phyloP scores from a whole-genome alignment of 2,113 vertebrate genomes.

The Engraulis encrasicolus region DNA sequence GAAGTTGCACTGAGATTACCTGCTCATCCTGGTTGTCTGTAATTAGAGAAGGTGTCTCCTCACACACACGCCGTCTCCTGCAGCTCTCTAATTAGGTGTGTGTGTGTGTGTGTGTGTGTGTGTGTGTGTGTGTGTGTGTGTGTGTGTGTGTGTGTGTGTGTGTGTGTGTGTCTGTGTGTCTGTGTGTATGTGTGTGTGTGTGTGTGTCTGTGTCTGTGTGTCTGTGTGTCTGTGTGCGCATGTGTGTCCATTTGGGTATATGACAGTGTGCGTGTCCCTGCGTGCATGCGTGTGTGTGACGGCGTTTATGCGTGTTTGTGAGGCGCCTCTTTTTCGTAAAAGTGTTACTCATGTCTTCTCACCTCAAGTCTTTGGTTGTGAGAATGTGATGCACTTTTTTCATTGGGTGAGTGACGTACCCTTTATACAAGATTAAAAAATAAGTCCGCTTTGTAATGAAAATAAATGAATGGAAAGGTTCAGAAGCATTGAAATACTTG shows the following conservation, averaged over 20 bases:
- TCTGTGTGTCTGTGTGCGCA: neutral
- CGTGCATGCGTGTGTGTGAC: too few relatives aligned
- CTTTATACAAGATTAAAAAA: neutral
- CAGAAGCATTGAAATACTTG: too few relatives aligned
- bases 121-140: neutral
- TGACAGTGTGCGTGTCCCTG: neutral
- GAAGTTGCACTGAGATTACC: slow-evolving; percentile 21
- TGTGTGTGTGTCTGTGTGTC: neutral
- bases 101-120: neutral
- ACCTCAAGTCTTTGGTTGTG: neutral
- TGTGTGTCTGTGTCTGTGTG: neutral
- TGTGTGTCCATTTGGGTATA: slow-evolving; percentile 28
- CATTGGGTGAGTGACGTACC: neutral
- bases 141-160: neutral
- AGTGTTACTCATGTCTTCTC: slow-evolving; percentile 27
- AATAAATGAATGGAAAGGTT: too few relatives aligned
- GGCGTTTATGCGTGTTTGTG: too few relatives aligned
- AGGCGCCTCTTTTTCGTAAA: slow-evolving; percentile 21
- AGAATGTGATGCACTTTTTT: neutral
- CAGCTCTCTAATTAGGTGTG: slow-evolving; percentile 34
- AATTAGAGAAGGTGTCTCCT: slow-evolving; percentile 31
- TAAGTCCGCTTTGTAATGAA: too few relatives aligned
- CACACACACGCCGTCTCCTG: slow-evolving; percentile 5
- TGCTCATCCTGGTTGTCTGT: slow-evolving; percentile 27
- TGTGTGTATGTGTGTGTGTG: neutral